Conservation (phyloP, 2,797 vertebrate species). For the Brachymystax lenok region DNA sequence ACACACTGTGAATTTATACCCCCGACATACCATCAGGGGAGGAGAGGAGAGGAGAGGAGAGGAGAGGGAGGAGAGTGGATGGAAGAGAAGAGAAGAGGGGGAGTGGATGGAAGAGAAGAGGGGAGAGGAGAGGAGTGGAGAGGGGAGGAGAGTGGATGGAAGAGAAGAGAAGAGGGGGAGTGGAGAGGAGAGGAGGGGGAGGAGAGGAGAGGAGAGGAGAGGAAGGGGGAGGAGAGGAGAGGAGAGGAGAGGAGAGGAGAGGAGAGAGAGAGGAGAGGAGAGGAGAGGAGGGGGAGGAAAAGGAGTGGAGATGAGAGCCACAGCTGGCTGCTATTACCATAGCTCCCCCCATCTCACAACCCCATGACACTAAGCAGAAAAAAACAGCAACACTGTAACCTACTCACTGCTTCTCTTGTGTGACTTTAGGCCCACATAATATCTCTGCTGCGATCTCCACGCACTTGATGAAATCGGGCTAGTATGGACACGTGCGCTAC, state of each 20-base stretch:
- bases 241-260: no score
- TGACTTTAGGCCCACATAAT: slow-evolving; percentile 24
- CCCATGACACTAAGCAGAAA: slow-evolving; percentile 32
- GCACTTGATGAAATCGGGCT: slow-evolving; percentile 27
- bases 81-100: no score
- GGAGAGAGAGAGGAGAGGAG: neutral
- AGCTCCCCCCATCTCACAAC: slow-evolving; percentile 41
- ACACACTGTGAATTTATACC: slow-evolving; percentile 62
- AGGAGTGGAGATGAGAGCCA: slow-evolving; percentile 32
- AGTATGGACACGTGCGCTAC: neutral
- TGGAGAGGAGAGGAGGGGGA: no score
- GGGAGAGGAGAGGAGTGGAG: neutral
- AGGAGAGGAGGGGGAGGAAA: no score
- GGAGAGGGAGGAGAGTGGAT: neutral
- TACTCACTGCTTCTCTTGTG: slow-evolving; percentile 37
- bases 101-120: neutral
- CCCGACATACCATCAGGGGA: slow-evolving; percentile 17
- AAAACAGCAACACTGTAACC: slow-evolving; percentile 32
- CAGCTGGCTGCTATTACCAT: slow-evolving; percentile 69
- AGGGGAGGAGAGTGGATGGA: neutral
- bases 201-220: no score
- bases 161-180: neutral
- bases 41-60: no score
- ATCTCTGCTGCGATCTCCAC: slow-evolving; percentile 28
- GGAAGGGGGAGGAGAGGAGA: no score